phyloP scores from a whole-genome alignment of 2,888 invertebrate species.

The Mayetiola destructor region DNA sequence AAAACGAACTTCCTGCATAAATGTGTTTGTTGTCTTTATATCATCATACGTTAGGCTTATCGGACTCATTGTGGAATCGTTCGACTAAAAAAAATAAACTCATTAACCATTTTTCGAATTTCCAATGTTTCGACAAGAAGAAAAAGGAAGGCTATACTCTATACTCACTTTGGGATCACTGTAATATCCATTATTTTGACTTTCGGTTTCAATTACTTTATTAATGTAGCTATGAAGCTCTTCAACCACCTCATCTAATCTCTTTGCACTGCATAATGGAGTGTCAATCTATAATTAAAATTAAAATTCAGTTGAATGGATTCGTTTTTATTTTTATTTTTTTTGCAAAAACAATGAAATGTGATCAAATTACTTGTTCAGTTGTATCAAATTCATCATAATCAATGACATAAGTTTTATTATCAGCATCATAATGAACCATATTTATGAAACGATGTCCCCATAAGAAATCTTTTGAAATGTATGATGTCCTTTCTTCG shows the following conservation, averaged over 20 bases:
- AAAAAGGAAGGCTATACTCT: too few species aligned
- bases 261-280: slow-evolving; percentile 64
- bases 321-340: neutral
- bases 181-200: too few species aligned
- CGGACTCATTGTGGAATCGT: too few species aligned
- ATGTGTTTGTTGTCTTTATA: too few species aligned
- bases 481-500: slow-evolving; percentile 60
- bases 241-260: slow-evolving; percentile 38
- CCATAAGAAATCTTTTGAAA: slow-evolving; percentile 71
- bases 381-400: slow-evolving; percentile 32
- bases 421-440: slow-evolving; percentile 40
- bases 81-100: too few species aligned
- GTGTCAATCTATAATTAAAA: slow-evolving; percentile 37
- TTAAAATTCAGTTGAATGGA: neutral
- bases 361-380: slow-evolving; percentile 20
- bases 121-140: too few species aligned
- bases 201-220: too few species aligned
- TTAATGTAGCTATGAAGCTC: neutral
- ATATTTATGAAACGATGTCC: slow-evolving; percentile 64
- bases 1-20: too few species aligned
- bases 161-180: too few species aligned
- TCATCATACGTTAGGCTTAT: too few species aligned
- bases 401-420: slow-evolving; percentile 41
- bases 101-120: too few species aligned
- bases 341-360: neutral